Percentiles rank a stretch among this genome's conserved stretches.
phyloP scores from a whole-genome alignment of 1,140 invertebrate species.

The Megalopta genalis region DNA sequence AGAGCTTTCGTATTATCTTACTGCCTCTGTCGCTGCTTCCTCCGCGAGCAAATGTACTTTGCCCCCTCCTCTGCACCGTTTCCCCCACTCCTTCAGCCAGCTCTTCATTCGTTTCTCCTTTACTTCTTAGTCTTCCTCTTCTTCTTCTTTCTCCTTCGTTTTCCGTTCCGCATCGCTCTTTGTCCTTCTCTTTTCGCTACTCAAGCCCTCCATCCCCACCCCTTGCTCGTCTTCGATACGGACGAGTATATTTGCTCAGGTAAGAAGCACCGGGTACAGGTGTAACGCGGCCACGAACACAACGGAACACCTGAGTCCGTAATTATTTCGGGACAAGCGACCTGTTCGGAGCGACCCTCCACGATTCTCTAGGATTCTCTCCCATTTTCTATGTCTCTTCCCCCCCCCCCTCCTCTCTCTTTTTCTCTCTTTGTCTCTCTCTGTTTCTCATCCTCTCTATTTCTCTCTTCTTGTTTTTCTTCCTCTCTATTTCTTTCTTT shows the following conservation, averaged over 20 bases:
- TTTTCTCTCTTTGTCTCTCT: not conserved
- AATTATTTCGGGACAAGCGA: slow-evolving; percentile 52
- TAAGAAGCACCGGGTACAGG: slow-evolving; percentile 64
- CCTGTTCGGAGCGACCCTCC: not conserved
- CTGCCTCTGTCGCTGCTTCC: slow-evolving; percentile 65
- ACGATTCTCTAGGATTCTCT: no score
- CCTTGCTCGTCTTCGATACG: slow-evolving; percentile 45
- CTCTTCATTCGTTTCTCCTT: slow-evolving; percentile 7
- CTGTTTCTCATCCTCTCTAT: not conserved
- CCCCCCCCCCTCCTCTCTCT: not conserved
- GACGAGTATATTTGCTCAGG: slow-evolving; percentile 72
- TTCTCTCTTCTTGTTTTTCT: not conserved
- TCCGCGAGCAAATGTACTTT: slow-evolving; percentile 58
- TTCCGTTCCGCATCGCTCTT: no score
- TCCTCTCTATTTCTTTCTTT: not conserved
- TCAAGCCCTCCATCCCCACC: not conserved
- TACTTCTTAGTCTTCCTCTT: no score
- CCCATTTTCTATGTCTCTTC: no score
- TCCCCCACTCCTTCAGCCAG: not conserved
- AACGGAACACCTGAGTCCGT: slow-evolving; percentile 61
- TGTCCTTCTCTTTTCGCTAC: no score
- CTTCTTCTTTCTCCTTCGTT: no score
- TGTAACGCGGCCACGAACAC: slow-evolving; percentile 58
- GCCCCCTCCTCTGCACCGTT: not conserved
- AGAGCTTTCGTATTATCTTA: slow-evolving; percentile 72